Conservation (phyloP, 2,113 vertebrate genomes). For the Aspiorhynchus laticeps region DNA sequence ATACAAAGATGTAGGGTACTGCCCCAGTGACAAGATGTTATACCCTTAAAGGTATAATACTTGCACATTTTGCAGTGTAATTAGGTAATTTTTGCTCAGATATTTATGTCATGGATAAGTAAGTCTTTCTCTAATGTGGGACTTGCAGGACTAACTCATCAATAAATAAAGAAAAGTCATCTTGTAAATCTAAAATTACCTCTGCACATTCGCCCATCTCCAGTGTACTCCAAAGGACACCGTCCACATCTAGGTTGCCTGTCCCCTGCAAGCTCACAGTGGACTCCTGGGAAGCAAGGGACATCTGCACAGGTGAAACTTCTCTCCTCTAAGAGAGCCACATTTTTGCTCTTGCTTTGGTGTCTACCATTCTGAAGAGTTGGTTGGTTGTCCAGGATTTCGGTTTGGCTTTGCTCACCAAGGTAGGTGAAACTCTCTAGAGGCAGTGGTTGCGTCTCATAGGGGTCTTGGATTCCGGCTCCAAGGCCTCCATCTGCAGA, state of each 20-base stretch:
- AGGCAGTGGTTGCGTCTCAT: background rate
- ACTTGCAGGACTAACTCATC: background rate
- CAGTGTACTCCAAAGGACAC: slow-evolving; percentile 75
- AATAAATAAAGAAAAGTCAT: background rate
- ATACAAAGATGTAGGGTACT: background rate
- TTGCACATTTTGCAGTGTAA: background rate
- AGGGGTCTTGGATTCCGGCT: background rate
- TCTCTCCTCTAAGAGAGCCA: slow-evolving; percentile 3
- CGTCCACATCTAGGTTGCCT: slow-evolving; percentile 71
- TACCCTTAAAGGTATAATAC: background rate
- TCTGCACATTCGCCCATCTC: slow-evolving; percentile 76
- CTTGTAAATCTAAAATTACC: slow-evolving; percentile 63
- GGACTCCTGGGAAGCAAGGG: slow-evolving; percentile 71
- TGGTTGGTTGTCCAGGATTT: background rate
- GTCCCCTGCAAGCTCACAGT: slow-evolving; percentile 51
- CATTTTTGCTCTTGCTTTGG: slow-evolving; percentile 5
- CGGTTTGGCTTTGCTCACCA: background rate
- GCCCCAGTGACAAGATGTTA: background rate
- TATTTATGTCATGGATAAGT: background rate
- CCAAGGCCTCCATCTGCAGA: slow-evolving; percentile 50
- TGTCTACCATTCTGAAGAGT: background rate
- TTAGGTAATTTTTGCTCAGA: background rate
- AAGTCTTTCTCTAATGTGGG: background rate
- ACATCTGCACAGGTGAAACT: slow-evolving; percentile 49
- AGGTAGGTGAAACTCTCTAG: slow-evolving; percentile 19